phyloP scores from a whole-genome alignment of 2,888 invertebrate species.

The Drosophila falleni region DNA sequence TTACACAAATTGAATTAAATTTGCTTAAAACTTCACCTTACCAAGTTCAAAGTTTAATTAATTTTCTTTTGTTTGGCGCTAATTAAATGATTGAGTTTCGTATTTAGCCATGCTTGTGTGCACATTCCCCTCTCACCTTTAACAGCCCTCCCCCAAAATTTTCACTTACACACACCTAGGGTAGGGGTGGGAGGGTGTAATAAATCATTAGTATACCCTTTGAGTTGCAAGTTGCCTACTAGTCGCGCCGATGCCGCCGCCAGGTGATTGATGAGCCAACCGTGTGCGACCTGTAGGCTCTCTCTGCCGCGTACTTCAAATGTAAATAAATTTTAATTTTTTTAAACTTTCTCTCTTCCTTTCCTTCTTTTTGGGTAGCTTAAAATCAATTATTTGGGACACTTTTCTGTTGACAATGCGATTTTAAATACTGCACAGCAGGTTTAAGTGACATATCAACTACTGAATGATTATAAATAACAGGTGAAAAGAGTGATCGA shows the following conservation, averaged over 20 bases:
- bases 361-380: background rate
- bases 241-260: slow-evolving; percentile 43
- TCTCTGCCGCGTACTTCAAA: slow-evolving; percentile 41
- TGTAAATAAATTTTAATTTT: slow-evolving; percentile 52
- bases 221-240: slow-evolving; percentile 39
- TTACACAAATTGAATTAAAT: slow-evolving; percentile 78
- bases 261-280: slow-evolving; percentile 70
- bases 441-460: slow-evolving; percentile 26
- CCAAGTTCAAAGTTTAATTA: slow-evolving; percentile 78
- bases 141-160: too few relatives aligned
- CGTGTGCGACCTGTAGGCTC: slow-evolving; percentile 55
- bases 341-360: slow-evolving; percentile 10
- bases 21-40: slow-evolving; percentile 54
- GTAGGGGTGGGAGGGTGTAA: slow-evolving; percentile 38
- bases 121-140: background rate
- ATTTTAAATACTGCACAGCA: slow-evolving; percentile 29
- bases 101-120: slow-evolving; percentile 65
- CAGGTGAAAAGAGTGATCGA: slow-evolving; percentile 1
- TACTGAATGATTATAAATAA: slow-evolving; percentile 21
- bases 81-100: slow-evolving; percentile 79
- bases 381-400: slow-evolving; percentile 25
- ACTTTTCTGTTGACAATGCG: slow-evolving; percentile 18
- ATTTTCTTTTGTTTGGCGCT: slow-evolving; percentile 76
- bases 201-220: slow-evolving; percentile 75
- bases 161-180: background rate